Evolutionary conservation across 2,113 vertebrate genomes (phyloP), one percentile per base, ranked within the genome.

Genomic region (Phrynocephalus versicolor): DNA sequence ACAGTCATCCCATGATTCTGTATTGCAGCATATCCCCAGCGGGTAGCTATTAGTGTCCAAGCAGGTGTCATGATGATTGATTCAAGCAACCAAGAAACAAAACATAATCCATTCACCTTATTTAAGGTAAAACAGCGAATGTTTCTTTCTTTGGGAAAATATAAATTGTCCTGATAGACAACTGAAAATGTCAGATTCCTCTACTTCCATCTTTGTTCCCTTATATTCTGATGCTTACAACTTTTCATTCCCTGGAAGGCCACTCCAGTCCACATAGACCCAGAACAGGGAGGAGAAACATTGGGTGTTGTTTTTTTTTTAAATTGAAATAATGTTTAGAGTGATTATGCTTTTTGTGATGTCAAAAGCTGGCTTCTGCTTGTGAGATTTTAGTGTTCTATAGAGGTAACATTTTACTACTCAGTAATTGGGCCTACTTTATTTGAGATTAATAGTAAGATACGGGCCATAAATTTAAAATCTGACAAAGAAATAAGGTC

Each of bases 191-290:
- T 90, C 74, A 87, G 6, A 23, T 0, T 51, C 25, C 45, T 0
- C 1, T 85, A 67, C 27, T 86, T 76, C 82, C 90, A 88, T 90
- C 85, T 88, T 30, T 83, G 79, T 86, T 88, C 72, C 87, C 84
- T 83, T 87, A 60, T 9, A 58, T 79, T 79, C 33, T 41, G 15
- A 6, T 72, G 64, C 23, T 8, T 55, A 37, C 57, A n/a, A n/a
- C n/a, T n/a, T n/a, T n/a, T n/a, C n/a, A n/a, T n/a, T n/a, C n/a
- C n/a, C n/a, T n/a, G n/a, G n/a, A n/a, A n/a, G n/a, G n/a, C 30
- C 64, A 67, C 27, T 30, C 23, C 45, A 51, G 45, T 10, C 45
- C 45, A 51, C 45, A 51, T 51, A 51, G 45, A 51, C 45, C 45
- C 10, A 51, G 5, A 51, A 51, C 45, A 51, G 45, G 10, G 45